Evolutionary conservation across 2,888 invertebrate genomes (phyloP).

Genomic region (Merodon equestris): DNA sequence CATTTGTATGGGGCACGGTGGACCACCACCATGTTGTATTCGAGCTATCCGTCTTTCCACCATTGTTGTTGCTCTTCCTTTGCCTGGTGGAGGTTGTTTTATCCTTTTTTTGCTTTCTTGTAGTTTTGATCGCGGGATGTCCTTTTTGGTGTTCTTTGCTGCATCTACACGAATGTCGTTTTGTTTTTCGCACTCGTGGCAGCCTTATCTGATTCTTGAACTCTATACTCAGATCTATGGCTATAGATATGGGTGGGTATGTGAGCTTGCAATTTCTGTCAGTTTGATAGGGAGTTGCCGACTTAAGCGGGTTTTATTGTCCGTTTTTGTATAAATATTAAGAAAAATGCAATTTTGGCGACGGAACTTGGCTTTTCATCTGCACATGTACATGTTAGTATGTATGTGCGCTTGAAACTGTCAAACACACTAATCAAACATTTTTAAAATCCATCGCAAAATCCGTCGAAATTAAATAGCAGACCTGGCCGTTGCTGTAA

Average conservation of each 20-base stretch:
- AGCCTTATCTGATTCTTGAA: conserved; percentile 38
- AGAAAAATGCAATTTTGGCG: no score
- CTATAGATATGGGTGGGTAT: not conserved
- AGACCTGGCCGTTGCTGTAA: no score
- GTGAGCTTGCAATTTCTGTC: conserved; percentile 33
- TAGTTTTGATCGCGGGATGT: not conserved
- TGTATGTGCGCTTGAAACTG: no score
- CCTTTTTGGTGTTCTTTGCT: conserved; percentile 9
- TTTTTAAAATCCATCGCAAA: no score
- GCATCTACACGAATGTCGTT: conserved; percentile 1
- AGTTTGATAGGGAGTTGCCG: conserved; percentile 23
- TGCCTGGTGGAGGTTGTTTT: conserved; percentile 14
- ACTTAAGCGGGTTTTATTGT: conserved; percentile 40
- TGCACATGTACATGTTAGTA: no score
- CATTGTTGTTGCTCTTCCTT: conserved; percentile 13
- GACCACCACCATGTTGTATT: conserved; percentile 66
- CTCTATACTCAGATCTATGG: conserved; percentile 22
- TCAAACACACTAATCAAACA: no score
- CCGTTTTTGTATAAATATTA: no score
- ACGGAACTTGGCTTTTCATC: no score
- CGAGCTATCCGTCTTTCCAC: conserved; percentile 22
- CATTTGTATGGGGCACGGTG: conserved; percentile 62
- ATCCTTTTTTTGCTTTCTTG: conserved; percentile 22
- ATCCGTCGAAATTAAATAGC: no score
- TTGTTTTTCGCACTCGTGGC: not conserved